Evolutionary conservation across 1,140 invertebrate species (phyloP), one percentile per base, ranked within the genome.

Genomic region (Dicyema japonicum): DNA sequence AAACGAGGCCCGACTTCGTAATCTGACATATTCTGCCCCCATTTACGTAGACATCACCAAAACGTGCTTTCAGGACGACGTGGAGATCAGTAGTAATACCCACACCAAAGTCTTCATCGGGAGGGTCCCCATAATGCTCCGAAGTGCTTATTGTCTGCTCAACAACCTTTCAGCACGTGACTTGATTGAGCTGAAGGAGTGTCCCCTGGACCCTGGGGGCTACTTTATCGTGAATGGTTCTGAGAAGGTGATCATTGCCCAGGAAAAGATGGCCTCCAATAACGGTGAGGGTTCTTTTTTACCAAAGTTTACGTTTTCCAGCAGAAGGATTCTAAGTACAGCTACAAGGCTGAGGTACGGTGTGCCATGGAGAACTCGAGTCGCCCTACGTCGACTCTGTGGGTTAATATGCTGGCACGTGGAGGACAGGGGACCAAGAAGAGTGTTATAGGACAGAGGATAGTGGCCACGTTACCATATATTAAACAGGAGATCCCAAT

Each of bases 261-360:
- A 94, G 50, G 82, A 94, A 48, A 92, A 92, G 54, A 94, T 94
- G 82, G 82, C 85, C 8, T 90, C 82, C 6, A 94, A 94, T 46
- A 90, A 80, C 29, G 47, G 46, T 47, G 29, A 9, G 29, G 5
- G 7, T 27, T 27, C 15, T 7, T 5, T 16, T 4, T 16, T 16
- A 27, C 8, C 37, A 15, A 37, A 48, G 85, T 94, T 3, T 94
- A 94, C 55, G 85, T 94, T 2, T 94, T 94, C 44, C 70, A 72
- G 40, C 80, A 92, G 70, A 94, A 92, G 54, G 61, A 63, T 35
- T 57, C 56, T 1, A 94, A 94, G 50, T 94, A 74, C 60, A 75
- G 76, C 5, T 94, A 69, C 43, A 92, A 90, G 57, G 68, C 78
- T 29, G 85, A 94, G 57, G 78, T 82, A 33, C 58, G 85, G 11